Evolutionary conservation across 2,888 invertebrate species (phyloP).

Genomic region (Dyspetes luteomarginatus): DNA sequence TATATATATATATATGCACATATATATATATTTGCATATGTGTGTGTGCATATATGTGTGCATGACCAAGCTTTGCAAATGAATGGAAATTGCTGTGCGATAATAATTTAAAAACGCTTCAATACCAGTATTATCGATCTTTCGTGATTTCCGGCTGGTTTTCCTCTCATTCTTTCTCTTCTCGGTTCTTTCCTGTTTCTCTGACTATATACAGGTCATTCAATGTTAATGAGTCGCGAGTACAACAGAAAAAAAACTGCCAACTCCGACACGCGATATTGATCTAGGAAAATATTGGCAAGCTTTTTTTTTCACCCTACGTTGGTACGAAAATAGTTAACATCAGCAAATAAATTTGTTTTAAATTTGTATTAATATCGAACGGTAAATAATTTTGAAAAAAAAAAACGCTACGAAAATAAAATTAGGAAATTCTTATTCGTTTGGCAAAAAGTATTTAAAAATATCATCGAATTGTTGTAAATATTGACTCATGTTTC

Average conservation of each 20-base stretch:
- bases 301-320: not conserved
- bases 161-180: not conserved
- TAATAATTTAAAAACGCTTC: not conserved
- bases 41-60: not conserved
- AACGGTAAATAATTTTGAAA: no score
- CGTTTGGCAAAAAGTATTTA: no score
- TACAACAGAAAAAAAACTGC: not conserved
- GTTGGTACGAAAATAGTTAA: no score
- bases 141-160: not conserved
- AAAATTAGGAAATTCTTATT: no score
- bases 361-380: no score
- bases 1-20: no score
- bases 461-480: no score
- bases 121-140: not conserved
- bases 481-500: no score
- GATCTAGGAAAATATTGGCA: no score
- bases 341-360: no score
- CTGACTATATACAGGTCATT: not conserved
- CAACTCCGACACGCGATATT: slow-evolving; percentile 6
- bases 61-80: not conserved
- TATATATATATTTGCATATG: no score
- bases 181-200: not conserved
- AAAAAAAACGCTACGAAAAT: no score
- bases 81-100: slow-evolving; percentile 26
- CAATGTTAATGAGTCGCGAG: not conserved